Conservation (phyloP, 2,888 invertebrate genomes). For the Tinea trinotella region DNA sequence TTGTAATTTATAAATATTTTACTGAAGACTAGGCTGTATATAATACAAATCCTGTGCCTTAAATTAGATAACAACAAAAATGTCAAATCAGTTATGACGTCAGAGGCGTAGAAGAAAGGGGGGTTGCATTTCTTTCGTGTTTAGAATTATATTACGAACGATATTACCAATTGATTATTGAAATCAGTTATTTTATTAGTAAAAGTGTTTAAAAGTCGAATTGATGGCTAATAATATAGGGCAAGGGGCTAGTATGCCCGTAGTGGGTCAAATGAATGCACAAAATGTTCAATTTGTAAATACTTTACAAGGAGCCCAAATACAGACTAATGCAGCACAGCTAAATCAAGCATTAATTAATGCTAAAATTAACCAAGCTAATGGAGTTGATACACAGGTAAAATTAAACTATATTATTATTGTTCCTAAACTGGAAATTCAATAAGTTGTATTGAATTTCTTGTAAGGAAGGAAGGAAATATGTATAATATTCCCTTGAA, state of each 20-base stretch:
- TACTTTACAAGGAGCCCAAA: conserved; percentile 53
- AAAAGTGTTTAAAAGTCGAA: too few relatives aligned
- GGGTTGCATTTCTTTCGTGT: too few relatives aligned
- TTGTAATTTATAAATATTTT: conserved; percentile 13
- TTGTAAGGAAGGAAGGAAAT: too few relatives aligned
- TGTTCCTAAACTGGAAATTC: too few relatives aligned
- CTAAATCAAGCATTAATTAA: conserved; percentile 43
- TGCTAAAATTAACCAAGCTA: conserved; percentile 39
- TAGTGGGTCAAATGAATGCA: conserved; percentile 42
- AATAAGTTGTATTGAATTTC: too few relatives aligned
- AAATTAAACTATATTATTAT: too few relatives aligned
- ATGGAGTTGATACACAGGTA: conserved; percentile 50
- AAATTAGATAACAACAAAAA: not conserved
- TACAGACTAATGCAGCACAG: conserved; percentile 41
- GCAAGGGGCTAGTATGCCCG: conserved; percentile 48
- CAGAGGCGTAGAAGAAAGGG: too few relatives aligned
- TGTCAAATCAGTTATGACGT: too few relatives aligned
- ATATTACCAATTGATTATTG: too few relatives aligned
- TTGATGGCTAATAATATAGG: conserved; percentile 25
- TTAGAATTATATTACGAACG: too few relatives aligned
- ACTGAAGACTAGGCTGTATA: conserved; percentile 1
- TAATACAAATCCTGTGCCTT: not conserved
- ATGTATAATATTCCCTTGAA: too few relatives aligned
- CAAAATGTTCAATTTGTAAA: conserved; percentile 48
- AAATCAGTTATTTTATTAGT: too few relatives aligned